phyloP scores from a whole-genome alignment of 2,113 vertebrate genomes.

The Oenanthe melanoleuca region DNA sequence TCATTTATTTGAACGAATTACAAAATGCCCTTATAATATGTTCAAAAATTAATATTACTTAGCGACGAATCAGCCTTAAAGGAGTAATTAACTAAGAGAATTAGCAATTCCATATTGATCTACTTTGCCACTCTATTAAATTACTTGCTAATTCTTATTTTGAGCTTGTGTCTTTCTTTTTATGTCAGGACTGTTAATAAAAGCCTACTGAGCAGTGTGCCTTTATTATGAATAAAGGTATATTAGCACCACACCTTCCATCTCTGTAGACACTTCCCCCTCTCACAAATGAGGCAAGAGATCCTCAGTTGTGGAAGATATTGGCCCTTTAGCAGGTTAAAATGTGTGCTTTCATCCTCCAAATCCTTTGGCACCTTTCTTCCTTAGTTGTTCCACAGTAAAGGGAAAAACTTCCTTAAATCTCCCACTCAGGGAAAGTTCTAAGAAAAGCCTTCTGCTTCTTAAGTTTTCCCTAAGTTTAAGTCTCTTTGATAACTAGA shows the following conservation, averaged over 20 bases:
- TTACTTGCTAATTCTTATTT: conserved; percentile 29
- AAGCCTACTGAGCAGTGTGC: not conserved
- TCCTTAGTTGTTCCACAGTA: not conserved
- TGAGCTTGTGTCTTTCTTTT: not conserved
- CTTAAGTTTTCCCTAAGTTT: not conserved
- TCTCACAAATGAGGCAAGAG: not conserved
- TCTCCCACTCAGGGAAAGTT: not conserved
- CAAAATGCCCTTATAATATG: not conserved
- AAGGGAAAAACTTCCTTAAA: not conserved
- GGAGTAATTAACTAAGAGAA: conserved; percentile 29
- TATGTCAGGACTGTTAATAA: not conserved
- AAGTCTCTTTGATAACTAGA: not conserved
- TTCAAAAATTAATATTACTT: conserved; percentile 37
- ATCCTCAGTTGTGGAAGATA: not conserved
- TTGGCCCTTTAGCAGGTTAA: not conserved
- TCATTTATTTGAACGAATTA: not conserved
- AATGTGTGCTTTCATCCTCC: not conserved
- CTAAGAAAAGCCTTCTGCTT: not conserved
- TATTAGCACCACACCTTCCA: not conserved
- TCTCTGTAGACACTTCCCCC: not conserved
- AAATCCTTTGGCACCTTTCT: not conserved
- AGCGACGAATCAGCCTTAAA: not conserved
- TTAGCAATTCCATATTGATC: conserved; percentile 22
- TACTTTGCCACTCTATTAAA: conserved; percentile 11
- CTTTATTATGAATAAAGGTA: not conserved